Base-by-base conservation (phyloP, 2,888 invertebrate genomes). In the Dugesia japonica region DNA sequence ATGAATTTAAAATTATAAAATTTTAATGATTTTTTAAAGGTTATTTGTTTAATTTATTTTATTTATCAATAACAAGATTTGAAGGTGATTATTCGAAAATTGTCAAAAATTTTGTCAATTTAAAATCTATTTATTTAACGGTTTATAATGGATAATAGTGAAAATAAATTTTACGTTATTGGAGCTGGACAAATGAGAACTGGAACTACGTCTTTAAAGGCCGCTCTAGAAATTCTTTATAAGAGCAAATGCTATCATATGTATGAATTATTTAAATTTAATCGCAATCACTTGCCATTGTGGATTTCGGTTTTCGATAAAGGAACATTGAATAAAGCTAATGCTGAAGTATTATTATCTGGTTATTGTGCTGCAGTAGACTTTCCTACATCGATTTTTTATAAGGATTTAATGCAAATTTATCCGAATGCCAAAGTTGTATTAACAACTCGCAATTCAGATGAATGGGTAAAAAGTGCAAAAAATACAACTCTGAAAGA, bases 401-500 rank as follows among this genome's bases (percentile, higher is more conserved):
- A 77, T 20, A 71, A 31, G 71, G 76, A 78, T 77, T 71, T 77
- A 1, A 26, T 77, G n/a, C 26, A 76, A 0, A 1, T 77, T 77
- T 77, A 77, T 77, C 77, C 77, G 15, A 26, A 77, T 23, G 77
- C 77, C 27, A 77, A 77, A 72, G 75, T 77, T 56, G 42, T 77
- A 7, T 31, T 77, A 26, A 77, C n/a, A 17, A 27, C 56, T 26
- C 77, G 77, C 0, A 56, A 77, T 76, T 23, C 75, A 0, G 71
- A 76, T 31, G 20, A 42, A 28, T 77, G 77, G 77, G 42, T 42
- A 9, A 26, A 74, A 28, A 77, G 77, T 42, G 31, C 33, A 1
- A 26, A 33, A 4, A n/a, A 15, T 17, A 77, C 77, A 7, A 31
- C 31, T 7, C 31, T 26, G 33, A 56, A 20, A 4, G 17, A 13